A percentile compares a stretch with the other conserved stretches of the same genome.
phyloP scores from a whole-genome alignment of 1,140 invertebrate species.

The Drosophila lacteicornis region DNA sequence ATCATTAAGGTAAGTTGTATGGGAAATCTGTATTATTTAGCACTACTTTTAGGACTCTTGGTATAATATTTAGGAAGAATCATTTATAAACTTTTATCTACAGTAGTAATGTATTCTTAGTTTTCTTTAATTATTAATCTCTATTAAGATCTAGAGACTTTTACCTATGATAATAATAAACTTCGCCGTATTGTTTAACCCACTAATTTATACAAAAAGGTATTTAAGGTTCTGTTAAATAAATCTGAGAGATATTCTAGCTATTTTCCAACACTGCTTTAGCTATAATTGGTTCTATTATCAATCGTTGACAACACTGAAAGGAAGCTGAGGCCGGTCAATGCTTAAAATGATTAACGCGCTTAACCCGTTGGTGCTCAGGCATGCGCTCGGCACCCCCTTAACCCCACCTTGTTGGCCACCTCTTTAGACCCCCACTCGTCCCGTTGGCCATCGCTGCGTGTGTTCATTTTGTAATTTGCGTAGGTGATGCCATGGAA shows the following conservation, averaged over 20 bases:
- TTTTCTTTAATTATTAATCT: not conserved
- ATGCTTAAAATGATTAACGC: constrained; percentile 74
- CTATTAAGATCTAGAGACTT: too few species aligned
- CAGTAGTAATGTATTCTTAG: too few species aligned
- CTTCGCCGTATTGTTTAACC: too few species aligned
- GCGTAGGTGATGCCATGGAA: constrained; percentile 83
- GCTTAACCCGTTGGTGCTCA: constrained; percentile 66
- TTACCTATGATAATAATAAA: not conserved
- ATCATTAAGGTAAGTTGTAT: not conserved
- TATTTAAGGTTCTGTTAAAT: too few species aligned
- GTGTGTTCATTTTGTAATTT: constrained; percentile 83
- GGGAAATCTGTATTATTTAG: rapidly evolving
- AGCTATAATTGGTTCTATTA: not conserved
- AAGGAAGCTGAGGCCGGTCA: constrained; percentile 33
- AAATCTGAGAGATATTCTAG: too few species aligned
- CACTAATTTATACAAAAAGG: too few species aligned
- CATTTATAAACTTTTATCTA: too few species aligned
- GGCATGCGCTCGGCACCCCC: constrained; percentile 45
- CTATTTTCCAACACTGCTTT: not conserved
- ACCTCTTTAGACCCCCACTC: not conserved
- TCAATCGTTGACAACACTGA: constrained; percentile 8
- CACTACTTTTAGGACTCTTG: not conserved
- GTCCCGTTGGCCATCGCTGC: constrained; percentile 35
- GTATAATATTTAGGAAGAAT: not conserved
- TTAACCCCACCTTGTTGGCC: not conserved